A percentile compares a stretch with the other conserved stretches of the same genome.
Conservation (phyloP, 2,113 vertebrate genomes). For the Psephotus haematonotus region DNA sequence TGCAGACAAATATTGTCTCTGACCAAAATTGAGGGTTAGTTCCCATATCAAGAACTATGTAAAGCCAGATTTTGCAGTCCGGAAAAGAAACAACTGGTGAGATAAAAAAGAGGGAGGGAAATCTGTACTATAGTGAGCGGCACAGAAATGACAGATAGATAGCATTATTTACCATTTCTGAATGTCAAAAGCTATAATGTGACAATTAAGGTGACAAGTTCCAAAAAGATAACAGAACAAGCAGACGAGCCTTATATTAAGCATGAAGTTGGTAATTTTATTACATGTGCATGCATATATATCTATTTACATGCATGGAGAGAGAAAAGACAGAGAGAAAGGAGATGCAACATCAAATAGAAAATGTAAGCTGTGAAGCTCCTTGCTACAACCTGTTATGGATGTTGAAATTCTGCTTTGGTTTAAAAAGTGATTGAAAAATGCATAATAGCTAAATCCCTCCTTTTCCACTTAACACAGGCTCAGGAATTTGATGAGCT, state of each 20-base stretch:
- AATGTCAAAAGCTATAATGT: neutral
- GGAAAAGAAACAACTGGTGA: neutral
- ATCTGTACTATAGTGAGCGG: rapidly evolving
- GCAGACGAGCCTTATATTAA: neutral
- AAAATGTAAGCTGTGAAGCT: neutral
- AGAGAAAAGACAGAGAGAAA: neutral
- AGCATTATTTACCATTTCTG: neutral
- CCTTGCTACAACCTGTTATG: neutral
- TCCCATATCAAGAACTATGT: neutral
- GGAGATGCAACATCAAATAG: no score
- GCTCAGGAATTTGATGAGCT: neutral
- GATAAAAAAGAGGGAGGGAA: neutral
- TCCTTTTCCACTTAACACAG: neutral
- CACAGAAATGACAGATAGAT: neutral
- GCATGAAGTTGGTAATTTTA: neutral
- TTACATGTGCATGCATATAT: neutral
- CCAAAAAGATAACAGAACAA: neutral
- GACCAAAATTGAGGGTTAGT: neutral
- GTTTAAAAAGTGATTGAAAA: neutral
- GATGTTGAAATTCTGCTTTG: neutral
- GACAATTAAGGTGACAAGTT: neutral
- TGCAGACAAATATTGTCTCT: neutral
- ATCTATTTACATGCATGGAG: neutral
- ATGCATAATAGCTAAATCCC: neutral
- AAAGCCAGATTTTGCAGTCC: neutral